Conservation (phyloP, 2,797 vertebrate genomes). For the Peromyscus aztecus region DNA sequence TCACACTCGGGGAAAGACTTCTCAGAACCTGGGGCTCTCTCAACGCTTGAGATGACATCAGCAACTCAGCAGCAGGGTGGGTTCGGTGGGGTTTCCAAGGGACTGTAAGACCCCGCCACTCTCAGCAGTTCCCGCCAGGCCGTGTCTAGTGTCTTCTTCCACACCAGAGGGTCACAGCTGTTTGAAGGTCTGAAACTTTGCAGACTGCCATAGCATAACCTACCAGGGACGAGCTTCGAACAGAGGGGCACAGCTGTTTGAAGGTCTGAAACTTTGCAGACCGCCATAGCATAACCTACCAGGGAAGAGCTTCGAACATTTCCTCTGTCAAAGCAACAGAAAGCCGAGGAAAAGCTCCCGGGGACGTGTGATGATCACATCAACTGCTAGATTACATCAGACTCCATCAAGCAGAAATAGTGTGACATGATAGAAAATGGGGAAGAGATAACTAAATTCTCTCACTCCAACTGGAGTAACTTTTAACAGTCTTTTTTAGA, state of each 20-base stretch:
- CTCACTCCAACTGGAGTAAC: background rate
- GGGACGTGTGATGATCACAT: background rate
- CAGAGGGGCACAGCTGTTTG: background rate
- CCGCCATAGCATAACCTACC: background rate
- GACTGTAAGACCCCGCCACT: slow-evolving; percentile 50
- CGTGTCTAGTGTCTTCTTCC: slow-evolving; percentile 13
- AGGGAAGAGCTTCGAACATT: background rate
- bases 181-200: background rate
- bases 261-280: background rate
- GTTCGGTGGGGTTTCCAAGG: slow-evolving; percentile 58
- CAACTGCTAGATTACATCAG: background rate
- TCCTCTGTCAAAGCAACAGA: slow-evolving; percentile 47
- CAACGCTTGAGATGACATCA: slow-evolving; percentile 74
- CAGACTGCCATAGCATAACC: background rate
- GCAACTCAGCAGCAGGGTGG: slow-evolving; percentile 6
- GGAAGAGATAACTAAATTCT: background rate
- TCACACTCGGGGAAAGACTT: slow-evolving; percentile 68
- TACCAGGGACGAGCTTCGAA: slow-evolving; percentile 18
- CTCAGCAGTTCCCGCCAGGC: slow-evolving; percentile 63
- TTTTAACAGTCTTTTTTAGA: background rate
- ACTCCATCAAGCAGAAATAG: background rate
- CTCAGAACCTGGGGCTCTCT: slow-evolving; percentile 72
- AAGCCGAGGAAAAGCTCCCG: background rate
- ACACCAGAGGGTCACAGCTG: slow-evolving; percentile 52
- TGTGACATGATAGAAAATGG: background rate